Percentiles rank a stretch among this genome's conserved stretches.
Evolutionary conservation across 2,888 invertebrate species (phyloP).

Genomic region (Watsonalla cultraria): DNA sequence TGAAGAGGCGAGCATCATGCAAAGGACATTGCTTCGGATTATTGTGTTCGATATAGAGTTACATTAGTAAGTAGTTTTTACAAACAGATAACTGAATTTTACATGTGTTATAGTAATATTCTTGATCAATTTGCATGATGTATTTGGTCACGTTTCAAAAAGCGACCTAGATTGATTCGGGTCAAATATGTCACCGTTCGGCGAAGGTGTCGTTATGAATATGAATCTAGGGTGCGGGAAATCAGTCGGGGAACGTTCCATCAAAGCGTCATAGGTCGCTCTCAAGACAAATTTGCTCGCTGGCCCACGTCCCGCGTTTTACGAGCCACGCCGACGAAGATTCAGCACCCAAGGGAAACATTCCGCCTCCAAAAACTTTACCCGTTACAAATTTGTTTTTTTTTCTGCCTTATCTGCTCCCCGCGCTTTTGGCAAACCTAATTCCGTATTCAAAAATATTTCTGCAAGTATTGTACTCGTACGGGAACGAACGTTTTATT

Average conservation of each 20-base stretch:
- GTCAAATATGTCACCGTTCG: conserved; percentile 52
- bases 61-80: conserved; percentile 48
- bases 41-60: conserved; percentile 35
- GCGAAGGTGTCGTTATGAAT: conserved; percentile 70
- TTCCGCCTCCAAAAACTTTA: conserved; percentile 79
- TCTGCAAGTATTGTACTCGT: conserved; percentile 77
- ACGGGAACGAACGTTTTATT: conserved; percentile 74
- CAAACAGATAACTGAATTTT: conserved; percentile 21
- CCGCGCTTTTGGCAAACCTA: conserved; percentile 77
- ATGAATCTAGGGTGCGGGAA: conserved; percentile 72
- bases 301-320: conserved; percentile 78
- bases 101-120: conserved; percentile 19
- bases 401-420: conserved; percentile 77
- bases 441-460: conserved; percentile 80
- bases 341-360: conserved; percentile 78
- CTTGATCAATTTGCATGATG: conserved; percentile 31
- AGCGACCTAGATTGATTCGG: conserved; percentile 42
- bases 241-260: conserved; percentile 73
- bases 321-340: conserved; percentile 76
- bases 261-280: conserved; percentile 79
- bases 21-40: conserved; percentile 50
- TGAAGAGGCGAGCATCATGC: conserved; percentile 70
- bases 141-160: conserved; percentile 38
- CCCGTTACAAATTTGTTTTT: conserved; percentile 80
- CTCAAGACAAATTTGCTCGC: conserved; percentile 76